Evolutionary conservation across 2,888 invertebrate genomes (phyloP), one percentile per base, ranked within the genome.

Genomic region (Rhagonycha lutea): DNA sequence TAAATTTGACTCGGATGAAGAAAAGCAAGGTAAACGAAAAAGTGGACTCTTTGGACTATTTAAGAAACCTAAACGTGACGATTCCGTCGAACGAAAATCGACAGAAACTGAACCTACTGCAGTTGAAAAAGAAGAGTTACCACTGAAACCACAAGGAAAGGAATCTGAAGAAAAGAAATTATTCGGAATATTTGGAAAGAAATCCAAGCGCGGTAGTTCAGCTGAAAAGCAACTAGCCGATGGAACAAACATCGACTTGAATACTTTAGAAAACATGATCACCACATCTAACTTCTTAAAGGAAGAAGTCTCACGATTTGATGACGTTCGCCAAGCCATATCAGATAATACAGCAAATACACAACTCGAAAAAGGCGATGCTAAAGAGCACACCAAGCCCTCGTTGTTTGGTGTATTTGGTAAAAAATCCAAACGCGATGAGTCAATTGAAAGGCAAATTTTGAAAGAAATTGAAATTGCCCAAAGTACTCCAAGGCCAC

Each of bases 31-130:
- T 7, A 69, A 61, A 9, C 78, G 78, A 61, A 77, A 77, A 60
- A 74, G 74, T 12, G 82, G 83, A 67, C 69, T 85, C 3, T 83
- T 84, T 71, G 83, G 83, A 11, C 29, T 84, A 14, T 85, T 85
- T 77, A 85, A 84, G 72, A 84, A 83, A 72, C 80, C 81, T 60
- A 83, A 83, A 8, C 79, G 81, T 24, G 82, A 83, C 4, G 78
- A 78, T 23, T 67, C 78, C 12, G 72, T 79, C 29, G 74, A 79
- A 76, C 78, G 24, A 76, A 79, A 73, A 73, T 77, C 74, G 61
- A 24, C 23, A 3, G 26, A 65, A 24, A 65, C 11, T 4, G 63
- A 65, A 65, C 24, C 23, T n/a, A 14, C 3, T 7, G 14, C 26
- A n/a, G 5, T 8, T 11, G 23, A 26, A 24, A 67, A 61, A 29